A percentile compares a stretch with the other conserved stretches of the same genome.
These are phyloP conservation scores for Actinopyga echinites DNA, from an alignment of 53 echinoderm and acorn worm species.

Conservation along the genomic window DNA sequence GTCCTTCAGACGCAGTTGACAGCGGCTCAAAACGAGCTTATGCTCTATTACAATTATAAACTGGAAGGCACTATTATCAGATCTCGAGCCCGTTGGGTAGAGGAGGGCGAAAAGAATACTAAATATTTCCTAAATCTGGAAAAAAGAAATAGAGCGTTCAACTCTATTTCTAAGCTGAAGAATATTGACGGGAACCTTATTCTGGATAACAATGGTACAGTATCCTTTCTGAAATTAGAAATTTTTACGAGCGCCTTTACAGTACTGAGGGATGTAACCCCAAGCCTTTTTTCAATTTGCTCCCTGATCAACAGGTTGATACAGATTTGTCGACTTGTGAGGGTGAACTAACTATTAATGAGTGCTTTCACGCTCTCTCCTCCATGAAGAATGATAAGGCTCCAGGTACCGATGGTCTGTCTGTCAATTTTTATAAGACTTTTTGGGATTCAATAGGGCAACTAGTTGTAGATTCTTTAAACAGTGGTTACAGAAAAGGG, in stretches of 20 bases:
- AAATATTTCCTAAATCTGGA: not conserved
- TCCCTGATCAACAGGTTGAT: not conserved
- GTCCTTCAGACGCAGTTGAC: too few species aligned
- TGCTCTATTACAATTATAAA: not conserved
- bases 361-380: not conserved
- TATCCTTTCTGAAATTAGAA: not conserved
- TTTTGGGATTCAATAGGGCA: too few species aligned
- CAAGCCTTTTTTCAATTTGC: not conserved
- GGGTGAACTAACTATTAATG: not conserved
- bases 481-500: not conserved
- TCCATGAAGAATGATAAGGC: not conserved
- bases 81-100: conserved; percentile 17
- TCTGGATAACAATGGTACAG: not conserved
- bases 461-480: too few species aligned
- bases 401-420: too few species aligned
- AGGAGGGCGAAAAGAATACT: not conserved
- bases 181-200: not conserved
- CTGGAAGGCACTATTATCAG: conserved; percentile 9
- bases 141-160: not conserved
- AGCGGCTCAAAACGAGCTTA: not conserved
- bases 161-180: not conserved
- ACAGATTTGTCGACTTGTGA: not conserved
- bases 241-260: not conserved
- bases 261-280: not conserved
- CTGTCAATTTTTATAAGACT: too few species aligned